Percentiles rank a stretch among this genome's conserved stretches.
phyloP scores from a whole-genome alignment of 1,140 invertebrate genomes.

The Pseudomyrmex concolor region DNA sequence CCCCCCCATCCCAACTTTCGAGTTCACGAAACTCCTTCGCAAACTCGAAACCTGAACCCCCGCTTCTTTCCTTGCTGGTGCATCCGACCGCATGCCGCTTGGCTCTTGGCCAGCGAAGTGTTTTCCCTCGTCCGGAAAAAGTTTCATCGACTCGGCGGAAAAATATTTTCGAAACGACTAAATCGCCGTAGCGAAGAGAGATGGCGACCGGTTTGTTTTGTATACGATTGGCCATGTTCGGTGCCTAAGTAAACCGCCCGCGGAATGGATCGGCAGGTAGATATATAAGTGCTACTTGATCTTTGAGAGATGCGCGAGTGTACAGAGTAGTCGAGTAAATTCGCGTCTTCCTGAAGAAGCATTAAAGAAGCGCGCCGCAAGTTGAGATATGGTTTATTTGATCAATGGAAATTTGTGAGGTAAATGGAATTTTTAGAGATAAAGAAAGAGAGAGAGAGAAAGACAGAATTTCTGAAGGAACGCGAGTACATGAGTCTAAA shows the following conservation, averaged over 20 bases:
- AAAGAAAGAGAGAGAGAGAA: background rate
- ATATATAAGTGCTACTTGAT: constrained; percentile 12
- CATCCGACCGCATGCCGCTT: constrained; percentile 45
- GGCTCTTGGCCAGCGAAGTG: constrained; percentile 51
- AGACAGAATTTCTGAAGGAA: background rate
- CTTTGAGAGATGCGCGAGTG: background rate
- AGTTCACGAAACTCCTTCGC: constrained; percentile 57
- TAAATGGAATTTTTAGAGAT: background rate
- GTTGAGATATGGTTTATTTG: background rate
- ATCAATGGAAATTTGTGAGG: background rate
- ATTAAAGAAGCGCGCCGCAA: background rate
- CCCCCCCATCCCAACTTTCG: constrained; percentile 21
- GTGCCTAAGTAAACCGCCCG: constrained; percentile 32
- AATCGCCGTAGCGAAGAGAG: background rate
- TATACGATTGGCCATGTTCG: constrained; percentile 39
- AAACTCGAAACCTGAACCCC: constrained; percentile 10
- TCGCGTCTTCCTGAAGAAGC: background rate
- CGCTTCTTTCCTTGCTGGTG: background rate
- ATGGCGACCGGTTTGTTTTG: constrained; percentile 20
- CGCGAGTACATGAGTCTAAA: background rate
- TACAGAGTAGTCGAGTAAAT: background rate
- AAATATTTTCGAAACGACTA: constrained; percentile 54
- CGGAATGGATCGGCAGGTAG: background rate
- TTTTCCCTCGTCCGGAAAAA: constrained; percentile 46
- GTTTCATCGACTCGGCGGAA: constrained; percentile 28